Evolutionary conservation across 2,888 invertebrate genomes (phyloP).

Genomic region (Pristionchus japonicus): DNA sequence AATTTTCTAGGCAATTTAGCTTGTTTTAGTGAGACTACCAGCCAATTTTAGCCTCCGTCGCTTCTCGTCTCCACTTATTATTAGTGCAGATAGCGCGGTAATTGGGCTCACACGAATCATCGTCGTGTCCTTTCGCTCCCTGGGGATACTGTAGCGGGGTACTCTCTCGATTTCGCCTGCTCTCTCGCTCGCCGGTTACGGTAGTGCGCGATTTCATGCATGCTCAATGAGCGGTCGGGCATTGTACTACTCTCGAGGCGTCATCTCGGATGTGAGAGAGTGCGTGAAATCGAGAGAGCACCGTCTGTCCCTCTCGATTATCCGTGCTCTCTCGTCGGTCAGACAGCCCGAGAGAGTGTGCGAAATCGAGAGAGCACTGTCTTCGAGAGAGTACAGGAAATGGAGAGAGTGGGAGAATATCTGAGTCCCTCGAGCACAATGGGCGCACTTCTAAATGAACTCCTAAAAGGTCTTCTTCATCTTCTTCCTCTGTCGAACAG

Average conservation of each 20-base stretch:
- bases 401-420: too few species aligned
- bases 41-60: neutral
- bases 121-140: neutral
- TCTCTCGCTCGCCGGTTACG: too few species aligned
- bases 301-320: neutral
- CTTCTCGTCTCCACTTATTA: neutral
- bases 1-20: neutral
- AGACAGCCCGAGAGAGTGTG: too few species aligned
- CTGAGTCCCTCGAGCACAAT: neutral
- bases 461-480: neutral
- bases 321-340: neutral
- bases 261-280: too few species aligned
- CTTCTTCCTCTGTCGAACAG: too few species aligned
- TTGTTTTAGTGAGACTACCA: neutral
- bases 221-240: neutral
- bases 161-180: too few species aligned
- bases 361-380: too few species aligned
- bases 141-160: too few species aligned
- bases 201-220: constrained; percentile 6
- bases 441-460: neutral
- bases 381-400: too few species aligned
- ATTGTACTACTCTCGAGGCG: neutral
- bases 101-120: neutral
- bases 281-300: too few species aligned
- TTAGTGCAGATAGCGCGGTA: neutral